These are phyloP conservation scores for Gnathochromis pfefferi DNA, from an alignment of 2,113 vertebrate genomes.

Conservation along the genomic window DNA sequence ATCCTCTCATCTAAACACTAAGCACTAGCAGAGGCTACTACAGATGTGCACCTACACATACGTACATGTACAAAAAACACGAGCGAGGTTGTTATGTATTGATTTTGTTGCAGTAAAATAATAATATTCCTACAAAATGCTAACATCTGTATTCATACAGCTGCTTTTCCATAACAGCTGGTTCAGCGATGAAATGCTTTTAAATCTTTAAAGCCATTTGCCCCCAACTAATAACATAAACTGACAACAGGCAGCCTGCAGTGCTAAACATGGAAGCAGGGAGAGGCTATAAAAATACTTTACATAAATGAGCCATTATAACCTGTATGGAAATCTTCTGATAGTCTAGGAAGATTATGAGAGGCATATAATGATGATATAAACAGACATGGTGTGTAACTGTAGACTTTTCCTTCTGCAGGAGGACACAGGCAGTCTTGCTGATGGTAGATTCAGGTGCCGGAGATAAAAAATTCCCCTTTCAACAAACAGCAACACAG, in stretches of 20 bases:
- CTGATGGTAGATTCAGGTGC: background rate
- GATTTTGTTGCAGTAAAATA: background rate
- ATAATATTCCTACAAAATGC: background rate
- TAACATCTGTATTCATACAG: background rate
- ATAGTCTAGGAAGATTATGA: background rate
- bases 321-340: background rate
- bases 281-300: background rate
- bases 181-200: background rate
- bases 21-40: background rate
- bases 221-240: background rate
- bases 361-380: background rate
- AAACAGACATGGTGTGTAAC: background rate
- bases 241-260: background rate
- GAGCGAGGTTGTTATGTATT: background rate
- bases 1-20: background rate
- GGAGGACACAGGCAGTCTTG: background rate
- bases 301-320: background rate
- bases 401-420: background rate
- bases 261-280: background rate
- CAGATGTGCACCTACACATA: background rate
- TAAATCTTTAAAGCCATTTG: background rate
- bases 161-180: background rate
- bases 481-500: background rate
- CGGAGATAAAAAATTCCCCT: background rate
- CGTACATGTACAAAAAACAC: fast-evolving